Percentiles rank a stretch among this genome's conserved stretches.
phyloP scores from a whole-genome alignment of 2,888 invertebrate genomes.

The Eurois occulta region DNA sequence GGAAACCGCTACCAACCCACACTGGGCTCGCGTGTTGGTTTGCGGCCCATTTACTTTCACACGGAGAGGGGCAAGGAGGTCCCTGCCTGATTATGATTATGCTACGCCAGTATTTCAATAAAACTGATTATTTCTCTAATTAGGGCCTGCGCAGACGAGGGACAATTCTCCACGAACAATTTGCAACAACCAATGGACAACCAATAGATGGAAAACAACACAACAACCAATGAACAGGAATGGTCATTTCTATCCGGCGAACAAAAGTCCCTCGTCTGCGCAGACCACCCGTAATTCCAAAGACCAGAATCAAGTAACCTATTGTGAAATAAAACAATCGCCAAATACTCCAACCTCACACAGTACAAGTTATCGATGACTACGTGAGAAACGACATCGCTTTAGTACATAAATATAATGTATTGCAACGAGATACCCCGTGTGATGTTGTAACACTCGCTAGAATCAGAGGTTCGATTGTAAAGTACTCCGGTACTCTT shows the following conservation, averaged over 20 bases:
- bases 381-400: conserved; percentile 49
- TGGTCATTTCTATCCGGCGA: too few relatives aligned
- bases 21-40: neutral
- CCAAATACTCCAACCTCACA: neutral
- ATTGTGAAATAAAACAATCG: neutral
- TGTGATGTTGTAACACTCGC: conserved; percentile 23
- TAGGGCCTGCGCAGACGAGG: too few relatives aligned
- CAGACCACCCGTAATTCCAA: neutral
- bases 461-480: conserved; percentile 25
- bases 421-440: conserved; percentile 27
- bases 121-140: neutral
- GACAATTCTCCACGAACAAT: too few relatives aligned
- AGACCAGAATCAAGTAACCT: neutral
- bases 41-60: neutral
- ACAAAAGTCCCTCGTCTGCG: too few relatives aligned
- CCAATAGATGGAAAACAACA: too few relatives aligned
- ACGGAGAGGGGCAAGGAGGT: too few relatives aligned
- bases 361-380: conserved; percentile 40
- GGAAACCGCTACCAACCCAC: neutral
- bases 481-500: conserved; percentile 24
- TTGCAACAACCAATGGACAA: too few relatives aligned
- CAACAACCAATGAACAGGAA: too few relatives aligned
- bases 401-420: conserved; percentile 3
- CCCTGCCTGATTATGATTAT: neutral
- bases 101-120: neutral